phyloP scores from a whole-genome alignment of 2,888 invertebrate species.

The Agrotis puta region DNA sequence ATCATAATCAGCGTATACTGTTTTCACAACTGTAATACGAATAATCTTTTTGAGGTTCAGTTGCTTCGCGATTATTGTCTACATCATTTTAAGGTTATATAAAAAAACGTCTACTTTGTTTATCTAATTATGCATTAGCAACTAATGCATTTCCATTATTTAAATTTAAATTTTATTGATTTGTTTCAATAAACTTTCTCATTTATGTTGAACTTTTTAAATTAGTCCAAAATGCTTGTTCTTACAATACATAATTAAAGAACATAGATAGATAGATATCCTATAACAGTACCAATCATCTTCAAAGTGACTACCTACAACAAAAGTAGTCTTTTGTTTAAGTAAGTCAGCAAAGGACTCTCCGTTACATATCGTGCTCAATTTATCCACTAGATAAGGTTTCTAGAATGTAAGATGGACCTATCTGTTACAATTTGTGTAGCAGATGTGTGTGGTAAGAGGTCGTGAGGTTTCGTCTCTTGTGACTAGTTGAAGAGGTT shows the following conservation, averaged over 20 bases:
- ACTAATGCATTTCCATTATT: no score
- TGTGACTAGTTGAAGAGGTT: not conserved
- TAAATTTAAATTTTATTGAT: no score
- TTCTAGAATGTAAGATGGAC: not conserved
- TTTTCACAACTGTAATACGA: no score
- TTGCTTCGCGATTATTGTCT: no score
- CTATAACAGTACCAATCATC: not conserved
- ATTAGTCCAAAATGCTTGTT: not conserved
- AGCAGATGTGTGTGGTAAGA: not conserved
- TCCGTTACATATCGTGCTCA: constrained; percentile 18
- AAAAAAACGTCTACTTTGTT: no score
- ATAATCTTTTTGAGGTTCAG: no score
- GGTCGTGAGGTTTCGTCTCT: not conserved
- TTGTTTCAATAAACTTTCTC: not conserved
- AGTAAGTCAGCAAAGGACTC: constrained; percentile 1
- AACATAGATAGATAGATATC: not conserved
- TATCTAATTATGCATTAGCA: no score
- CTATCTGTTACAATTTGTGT: constrained; percentile 34
- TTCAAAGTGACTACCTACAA: not conserved
- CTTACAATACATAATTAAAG: not conserved
- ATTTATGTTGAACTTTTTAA: not conserved
- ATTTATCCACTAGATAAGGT: constrained; percentile 16
- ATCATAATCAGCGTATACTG: no score
- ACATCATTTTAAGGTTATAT: no score
- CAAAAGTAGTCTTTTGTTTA: constrained; percentile 15